Evolutionary conservation across 1,140 invertebrate genomes (phyloP).

Genomic region (Micrasema minimum): DNA sequence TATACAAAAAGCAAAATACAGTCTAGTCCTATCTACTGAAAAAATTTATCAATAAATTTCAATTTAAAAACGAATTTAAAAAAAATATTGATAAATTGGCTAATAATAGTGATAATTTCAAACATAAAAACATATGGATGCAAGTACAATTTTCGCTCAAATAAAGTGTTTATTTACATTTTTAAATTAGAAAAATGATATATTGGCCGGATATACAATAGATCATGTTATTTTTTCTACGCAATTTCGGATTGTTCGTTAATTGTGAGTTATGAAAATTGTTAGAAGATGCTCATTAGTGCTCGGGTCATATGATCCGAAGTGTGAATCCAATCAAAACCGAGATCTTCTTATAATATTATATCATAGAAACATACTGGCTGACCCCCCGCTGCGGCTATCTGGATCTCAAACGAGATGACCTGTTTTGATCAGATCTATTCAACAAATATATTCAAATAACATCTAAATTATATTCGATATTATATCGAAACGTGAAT

Average conservation of each 20-base stretch:
- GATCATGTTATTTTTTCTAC: conserved; percentile 16
- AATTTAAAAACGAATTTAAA: no score
- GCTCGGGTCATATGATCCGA: conserved; percentile 41
- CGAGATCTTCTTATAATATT: conserved; percentile 22
- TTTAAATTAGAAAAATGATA: conserved; percentile 4
- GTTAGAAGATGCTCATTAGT: conserved; percentile 47
- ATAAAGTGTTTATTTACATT: no score
- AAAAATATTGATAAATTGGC: no score
- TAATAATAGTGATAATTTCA: no score
- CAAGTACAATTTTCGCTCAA: no score
- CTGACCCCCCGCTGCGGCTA: conserved; percentile 43
- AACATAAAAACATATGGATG: no score
- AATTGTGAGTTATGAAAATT: conserved; percentile 47
- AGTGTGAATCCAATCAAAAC: conserved; percentile 47
- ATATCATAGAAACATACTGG: conserved; percentile 38
- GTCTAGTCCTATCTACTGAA: no score
- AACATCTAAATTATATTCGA: neutral
- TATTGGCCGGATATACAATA: conserved; percentile 14
- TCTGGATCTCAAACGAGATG: conserved; percentile 21
- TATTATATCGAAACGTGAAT: no score
- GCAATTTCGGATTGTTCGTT: conserved; percentile 33
- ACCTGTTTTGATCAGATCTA: conserved; percentile 5
- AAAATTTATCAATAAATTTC: no score
- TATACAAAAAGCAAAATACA: no score
- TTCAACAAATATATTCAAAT: neutral